Conservation (phyloP, 2,113 vertebrate species). For the Actenoides lindsayi region DNA sequence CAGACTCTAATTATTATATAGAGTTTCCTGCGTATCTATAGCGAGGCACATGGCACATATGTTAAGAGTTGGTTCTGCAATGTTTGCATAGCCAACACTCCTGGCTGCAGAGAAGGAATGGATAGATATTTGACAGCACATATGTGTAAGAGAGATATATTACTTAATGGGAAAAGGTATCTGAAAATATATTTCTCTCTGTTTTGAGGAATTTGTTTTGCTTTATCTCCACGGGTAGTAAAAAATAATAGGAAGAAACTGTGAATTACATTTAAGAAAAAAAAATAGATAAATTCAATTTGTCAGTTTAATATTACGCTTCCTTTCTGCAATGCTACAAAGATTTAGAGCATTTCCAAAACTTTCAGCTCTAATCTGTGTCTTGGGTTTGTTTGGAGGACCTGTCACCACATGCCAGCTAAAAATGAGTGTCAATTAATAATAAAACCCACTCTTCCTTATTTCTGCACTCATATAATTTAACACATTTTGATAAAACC, state of each 20-base stretch:
- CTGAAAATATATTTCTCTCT: constrained; percentile 72
- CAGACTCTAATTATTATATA: constrained; percentile 30
- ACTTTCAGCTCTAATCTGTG: constrained; percentile 71
- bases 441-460: constrained; percentile 62
- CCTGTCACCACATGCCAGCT: constrained; percentile 79
- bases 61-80: neutral
- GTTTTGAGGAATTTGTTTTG: constrained; percentile 77
- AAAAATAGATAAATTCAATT: constrained; percentile 65
- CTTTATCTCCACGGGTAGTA: constrained; percentile 76
- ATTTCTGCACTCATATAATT: constrained; percentile 72
- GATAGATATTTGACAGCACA: constrained; percentile 53
- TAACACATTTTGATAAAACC: constrained; percentile 75
- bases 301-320: constrained; percentile 81
- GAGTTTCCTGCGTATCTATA: neutral
- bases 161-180: constrained; percentile 70
- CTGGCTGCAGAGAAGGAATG: constrained; percentile 26
- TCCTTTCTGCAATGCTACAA: constrained; percentile 60
- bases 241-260: constrained; percentile 79
- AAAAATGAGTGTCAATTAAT: constrained; percentile 84
- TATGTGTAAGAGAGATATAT: constrained; percentile 66
- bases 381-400: constrained; percentile 67
- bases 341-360: constrained; percentile 74
- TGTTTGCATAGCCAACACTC: constrained; percentile 27
- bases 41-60: neutral
- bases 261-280: constrained; percentile 76